Conservation (phyloP, 2,113 vertebrate species). For the Oreotrochilus melanogaster region DNA sequence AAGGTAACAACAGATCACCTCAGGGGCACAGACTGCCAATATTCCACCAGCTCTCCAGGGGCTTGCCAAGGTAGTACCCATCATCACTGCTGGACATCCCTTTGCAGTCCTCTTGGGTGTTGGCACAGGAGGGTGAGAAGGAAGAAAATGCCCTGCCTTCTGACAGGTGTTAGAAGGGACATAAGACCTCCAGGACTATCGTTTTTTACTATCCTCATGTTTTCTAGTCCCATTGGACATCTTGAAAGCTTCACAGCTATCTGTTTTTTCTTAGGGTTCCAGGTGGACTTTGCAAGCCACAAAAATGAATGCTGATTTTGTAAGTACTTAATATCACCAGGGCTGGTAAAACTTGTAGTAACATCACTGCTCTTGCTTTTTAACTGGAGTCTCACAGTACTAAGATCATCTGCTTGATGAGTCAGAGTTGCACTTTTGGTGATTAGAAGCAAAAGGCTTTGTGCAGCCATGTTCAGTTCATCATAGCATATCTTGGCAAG, state of each 20-base stretch:
- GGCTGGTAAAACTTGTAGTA: slow-evolving; percentile 45
- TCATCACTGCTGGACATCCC: background rate
- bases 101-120: background rate
- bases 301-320: slow-evolving; percentile 93
- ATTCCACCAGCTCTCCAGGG: background rate
- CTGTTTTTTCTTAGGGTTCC: slow-evolving; percentile 86
- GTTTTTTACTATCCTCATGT: background rate
- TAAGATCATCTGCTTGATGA: slow-evolving; percentile 31
- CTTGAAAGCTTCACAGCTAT: background rate
- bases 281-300: slow-evolving; percentile 97
- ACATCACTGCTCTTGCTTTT: slow-evolving; percentile 45
- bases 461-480: background rate
- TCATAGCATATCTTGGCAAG: background rate
- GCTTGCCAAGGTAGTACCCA: background rate
- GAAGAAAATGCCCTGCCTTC: background rate
- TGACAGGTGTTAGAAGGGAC: background rate
- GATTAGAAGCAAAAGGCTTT: background rate
- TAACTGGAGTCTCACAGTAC: background rate
- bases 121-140: background rate
- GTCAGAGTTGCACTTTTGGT: slow-evolving; percentile 9
- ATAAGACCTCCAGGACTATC: background rate
- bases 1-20: background rate
- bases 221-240: background rate
- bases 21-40: fast-evolving
- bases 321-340: slow-evolving; percentile 78